These are phyloP conservation scores for Taenaris catops DNA, from an alignment of 2,888 invertebrate genomes.

Conservation along the genomic window DNA sequence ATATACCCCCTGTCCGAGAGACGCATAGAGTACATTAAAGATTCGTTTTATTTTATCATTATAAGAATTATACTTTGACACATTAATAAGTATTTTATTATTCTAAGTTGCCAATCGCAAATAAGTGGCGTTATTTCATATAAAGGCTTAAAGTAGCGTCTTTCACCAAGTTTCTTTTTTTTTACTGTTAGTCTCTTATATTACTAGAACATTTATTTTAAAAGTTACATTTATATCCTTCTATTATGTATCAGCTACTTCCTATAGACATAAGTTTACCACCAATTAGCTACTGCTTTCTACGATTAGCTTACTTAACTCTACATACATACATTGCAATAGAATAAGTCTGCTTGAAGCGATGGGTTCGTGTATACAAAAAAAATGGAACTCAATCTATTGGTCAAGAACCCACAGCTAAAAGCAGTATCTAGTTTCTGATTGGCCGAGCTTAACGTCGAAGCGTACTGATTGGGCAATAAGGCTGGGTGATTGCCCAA, in stretches of 20 bases:
- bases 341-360: slow-evolving; percentile 49
- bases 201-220: slow-evolving; percentile 67
- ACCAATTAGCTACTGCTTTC: slow-evolving; percentile 67
- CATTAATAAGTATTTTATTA: slow-evolving; percentile 59
- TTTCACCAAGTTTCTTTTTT: slow-evolving; percentile 76
- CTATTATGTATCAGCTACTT: slow-evolving; percentile 66
- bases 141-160: slow-evolving; percentile 76
- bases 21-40: slow-evolving; percentile 57
- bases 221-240: slow-evolving; percentile 60
- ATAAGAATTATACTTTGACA: slow-evolving; percentile 60
- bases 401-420: slow-evolving; percentile 45
- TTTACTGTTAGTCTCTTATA: slow-evolving; percentile 64
- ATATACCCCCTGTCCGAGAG: slow-evolving; percentile 67
- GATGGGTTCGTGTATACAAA: slow-evolving; percentile 46
- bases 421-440: slow-evolving; percentile 54
- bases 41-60: slow-evolving; percentile 50
- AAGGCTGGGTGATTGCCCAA: slow-evolving; percentile 88
- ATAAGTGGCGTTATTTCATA: slow-evolving; percentile 57
- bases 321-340: slow-evolving; percentile 77
- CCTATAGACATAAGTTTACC: slow-evolving; percentile 79
- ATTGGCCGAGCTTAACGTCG: slow-evolving; percentile 58
- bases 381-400: slow-evolving; percentile 34
- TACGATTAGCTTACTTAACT: slow-evolving; percentile 69
- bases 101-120: slow-evolving; percentile 77
- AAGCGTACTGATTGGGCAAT: slow-evolving; percentile 83